These are phyloP conservation scores for Brachionus plicatilis DNA, from an alignment of 1,140 invertebrate species.

Conservation along the genomic window DNA sequence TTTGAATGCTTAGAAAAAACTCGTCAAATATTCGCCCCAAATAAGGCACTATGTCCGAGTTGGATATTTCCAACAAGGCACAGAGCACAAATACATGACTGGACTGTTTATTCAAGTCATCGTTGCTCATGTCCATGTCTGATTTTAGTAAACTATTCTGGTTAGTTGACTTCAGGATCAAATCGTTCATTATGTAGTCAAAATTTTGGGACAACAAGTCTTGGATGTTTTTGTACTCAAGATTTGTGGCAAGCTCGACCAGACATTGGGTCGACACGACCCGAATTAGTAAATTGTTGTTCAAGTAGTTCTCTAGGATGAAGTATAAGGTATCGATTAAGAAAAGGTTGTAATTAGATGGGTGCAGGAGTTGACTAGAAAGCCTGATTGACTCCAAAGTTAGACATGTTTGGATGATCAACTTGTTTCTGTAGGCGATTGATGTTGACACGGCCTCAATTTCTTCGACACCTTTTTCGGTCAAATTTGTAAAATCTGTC, in stretches of 20 bases:
- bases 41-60: not conserved
- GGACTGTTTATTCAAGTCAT: constrained; percentile 11
- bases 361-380: not conserved
- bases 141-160: not conserved
- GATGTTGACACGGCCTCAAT: not conserved
- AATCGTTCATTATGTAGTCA: constrained; percentile 38
- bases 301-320: constrained; percentile 10
- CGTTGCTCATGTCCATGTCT: not conserved
- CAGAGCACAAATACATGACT: constrained; percentile 22
- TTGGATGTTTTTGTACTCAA: constrained; percentile 15
- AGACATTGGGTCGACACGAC: constrained; percentile 19
- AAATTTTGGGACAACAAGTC: constrained; percentile 19
- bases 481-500: not conserved
- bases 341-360: not conserved
- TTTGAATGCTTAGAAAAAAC: constrained; percentile 11
- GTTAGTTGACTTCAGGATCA: not conserved
- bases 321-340: constrained; percentile 23
- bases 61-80: constrained; percentile 28
- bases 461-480: not conserved
- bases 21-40: constrained; percentile 6
- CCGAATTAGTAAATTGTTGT: not conserved
- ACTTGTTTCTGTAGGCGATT: not conserved
- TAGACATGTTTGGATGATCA: constrained; percentile 2
- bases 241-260: not conserved
- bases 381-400: not conserved